These are phyloP conservation scores for Alligator mississippiensis DNA, from an alignment of 2,113 vertebrate genomes.

Conservation along the genomic window DNA sequence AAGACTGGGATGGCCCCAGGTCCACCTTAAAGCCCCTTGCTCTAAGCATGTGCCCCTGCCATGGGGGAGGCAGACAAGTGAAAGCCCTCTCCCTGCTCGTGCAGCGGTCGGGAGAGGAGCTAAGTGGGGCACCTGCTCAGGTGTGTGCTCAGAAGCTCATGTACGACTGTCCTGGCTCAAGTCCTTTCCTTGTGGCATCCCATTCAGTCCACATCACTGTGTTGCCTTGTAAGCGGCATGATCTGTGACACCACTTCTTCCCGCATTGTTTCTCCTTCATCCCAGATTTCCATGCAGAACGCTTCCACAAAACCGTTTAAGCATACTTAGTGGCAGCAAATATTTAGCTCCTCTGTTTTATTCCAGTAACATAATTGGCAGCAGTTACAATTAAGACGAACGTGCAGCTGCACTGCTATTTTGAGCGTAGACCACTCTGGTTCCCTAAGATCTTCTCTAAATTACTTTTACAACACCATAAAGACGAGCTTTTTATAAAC, in stretches of 20 bases:
- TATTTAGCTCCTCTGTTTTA: neutral
- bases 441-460: neutral
- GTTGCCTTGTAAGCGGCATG: too few relatives aligned
- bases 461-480: neutral
- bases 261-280: fast-evolving
- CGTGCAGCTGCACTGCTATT: fast-evolving
- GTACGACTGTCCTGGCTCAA: neutral
- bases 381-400: neutral
- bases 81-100: too few relatives aligned
- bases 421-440: neutral
- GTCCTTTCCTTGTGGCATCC: neutral
- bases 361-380: neutral
- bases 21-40: too few relatives aligned
- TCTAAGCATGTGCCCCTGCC: too few relatives aligned
- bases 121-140: too few relatives aligned
- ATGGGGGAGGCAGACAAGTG: too few relatives aligned
- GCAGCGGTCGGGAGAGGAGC: too few relatives aligned
- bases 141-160: too few relatives aligned
- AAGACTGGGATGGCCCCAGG: too few relatives aligned
- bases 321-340: fast-evolving
- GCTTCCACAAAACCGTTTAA: neutral
- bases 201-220: too few relatives aligned
- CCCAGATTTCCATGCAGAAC: neutral
- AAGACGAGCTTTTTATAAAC: neutral
- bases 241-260: too few relatives aligned